Evolutionary conservation across 2,888 invertebrate genomes (phyloP), one percentile per base, ranked within the genome.

Genomic region (Glomeris marginata): DNA sequence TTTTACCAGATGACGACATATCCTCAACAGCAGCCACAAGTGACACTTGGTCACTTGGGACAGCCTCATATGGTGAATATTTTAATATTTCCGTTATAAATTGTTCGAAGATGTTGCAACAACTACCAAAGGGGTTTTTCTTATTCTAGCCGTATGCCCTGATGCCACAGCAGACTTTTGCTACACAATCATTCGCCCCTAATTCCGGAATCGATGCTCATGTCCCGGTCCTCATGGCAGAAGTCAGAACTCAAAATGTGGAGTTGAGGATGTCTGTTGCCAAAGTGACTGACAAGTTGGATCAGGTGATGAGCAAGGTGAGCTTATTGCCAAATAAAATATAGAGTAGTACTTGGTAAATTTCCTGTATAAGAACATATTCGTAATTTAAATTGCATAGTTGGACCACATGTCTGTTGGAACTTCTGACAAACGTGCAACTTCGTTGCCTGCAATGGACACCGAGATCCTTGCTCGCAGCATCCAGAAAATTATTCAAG

Each of bases 221-320:
- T 54, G 61, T 75, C 40, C 73, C 73, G 55, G 65, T 77, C 56
- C 67, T 78, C 52, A 61, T 77, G 45, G 67, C 75, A 2, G 79
- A 79, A 64, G 73, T 73, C 49, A 66, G 78, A 54, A 75, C 75
- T 16, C 77, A 78, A 52, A 78, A 77, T 60, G 71, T 76, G 8
- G 80, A 81, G 63, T 64, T 80, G n/a, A 69, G 79, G 54, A 72
- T 78, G 66, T 73, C 74, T 55, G 66, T 80, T 53, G 67, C 72
- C n/a, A 75, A 77, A 60, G 69, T 80, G 55, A 70, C 74, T 20
- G 74, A 74, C 51, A 80, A 78, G 66, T 66, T 81, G 36, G 78
- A 80, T 58, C 71, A 69, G 55, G 66, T 80, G 21, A 59, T 76
- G 36, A 72, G 73, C 56, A 77, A 75, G 68, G 68, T 75, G 50